phyloP scores from a whole-genome alignment of 2,888 invertebrate species.

The Reticulitermes lucifugus region DNA sequence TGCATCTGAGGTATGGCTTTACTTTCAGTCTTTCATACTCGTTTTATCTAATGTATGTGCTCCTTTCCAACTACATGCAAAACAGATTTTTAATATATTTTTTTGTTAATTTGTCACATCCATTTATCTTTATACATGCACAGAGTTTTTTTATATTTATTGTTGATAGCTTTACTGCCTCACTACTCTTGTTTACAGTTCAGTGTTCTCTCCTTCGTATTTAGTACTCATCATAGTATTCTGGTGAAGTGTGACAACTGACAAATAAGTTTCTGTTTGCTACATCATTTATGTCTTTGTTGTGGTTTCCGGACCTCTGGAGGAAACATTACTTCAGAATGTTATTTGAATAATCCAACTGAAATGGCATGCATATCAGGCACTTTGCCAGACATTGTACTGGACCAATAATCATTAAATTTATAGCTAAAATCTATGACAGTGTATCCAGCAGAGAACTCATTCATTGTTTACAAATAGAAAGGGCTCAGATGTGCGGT shows the following conservation, averaged over 20 bases:
- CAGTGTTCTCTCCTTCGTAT: slow-evolving; percentile 38
- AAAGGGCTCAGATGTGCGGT: not conserved
- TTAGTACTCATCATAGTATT: slow-evolving; percentile 26
- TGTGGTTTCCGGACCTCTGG: slow-evolving; percentile 32
- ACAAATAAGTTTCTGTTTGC: slow-evolving; percentile 44
- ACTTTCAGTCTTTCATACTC: slow-evolving; percentile 41
- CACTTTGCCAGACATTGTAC: slow-evolving; percentile 21
- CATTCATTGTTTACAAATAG: not conserved
- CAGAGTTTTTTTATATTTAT: slow-evolving; percentile 43
- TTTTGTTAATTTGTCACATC: slow-evolving; percentile 43
- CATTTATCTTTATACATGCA: slow-evolving; percentile 44
- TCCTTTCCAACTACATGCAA: slow-evolving; percentile 37
- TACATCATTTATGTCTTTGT: slow-evolving; percentile 11
- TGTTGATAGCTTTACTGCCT: slow-evolving; percentile 42
- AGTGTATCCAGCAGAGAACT: not conserved
- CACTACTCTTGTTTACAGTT: slow-evolving; percentile 47
- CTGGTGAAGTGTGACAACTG: slow-evolving; percentile 44
- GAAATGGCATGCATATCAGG: slow-evolving; percentile 26
- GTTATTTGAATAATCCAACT: slow-evolving; percentile 21
- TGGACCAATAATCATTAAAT: slow-evolving; percentile 34
- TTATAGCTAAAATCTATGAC: slow-evolving; percentile 28
- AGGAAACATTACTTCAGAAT: not conserved
- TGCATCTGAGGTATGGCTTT: slow-evolving; percentile 36
- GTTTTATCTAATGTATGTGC: slow-evolving; percentile 28
- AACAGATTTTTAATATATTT: slow-evolving; percentile 41